Base-by-base conservation (phyloP, 1,140 invertebrate species). In the Sarcophaga peregrina region DNA sequence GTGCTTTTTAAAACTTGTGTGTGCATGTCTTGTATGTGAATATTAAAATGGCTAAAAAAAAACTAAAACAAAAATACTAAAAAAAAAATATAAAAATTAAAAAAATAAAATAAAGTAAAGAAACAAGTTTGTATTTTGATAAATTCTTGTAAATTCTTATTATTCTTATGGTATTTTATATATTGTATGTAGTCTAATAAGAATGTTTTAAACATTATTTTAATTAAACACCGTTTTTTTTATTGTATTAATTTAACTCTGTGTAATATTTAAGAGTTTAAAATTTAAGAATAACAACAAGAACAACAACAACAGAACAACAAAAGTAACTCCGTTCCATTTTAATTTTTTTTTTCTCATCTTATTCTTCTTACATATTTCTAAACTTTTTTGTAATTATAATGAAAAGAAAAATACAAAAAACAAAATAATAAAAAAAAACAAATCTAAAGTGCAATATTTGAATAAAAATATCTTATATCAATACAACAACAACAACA, bases 361-460 rank as follows among this genome's bases (percentile, higher is more conserved):
- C 75, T 78, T 52, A 50, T 45, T 78, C 47, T 78, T 78, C 75
- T 78, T 17, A 37, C 25, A 37, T 37, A 50, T 52, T 76, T 76
- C 48, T 78, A 50, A 52, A 50, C 17, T 78, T 50, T 78, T 78
- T 52, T 68, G n/a, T 68, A 68, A 68, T 20, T 68, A 20, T 17
- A 58, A 58, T n/a, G n/a, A 47, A 47, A 47, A 48, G 25, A 73
- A 20, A 10, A 25, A 78, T 20, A 47, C 50, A 17, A 78, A 78
- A 47, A 52, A 47, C 75, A 78, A 47, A 48, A n/a, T 47, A 47
- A 48, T 37, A 73, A 20, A 10, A 25, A 25, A 10, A 72, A 72
- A 75, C 13, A 78, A 78, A 78, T 50, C 75, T 78, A 17, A 78
- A 78, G 75, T 78, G 75, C 75, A 78, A 78, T 78, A 78, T 78